phyloP scores from a whole-genome alignment of 1,140 invertebrate genomes.

The Eupeodes corollae region DNA sequence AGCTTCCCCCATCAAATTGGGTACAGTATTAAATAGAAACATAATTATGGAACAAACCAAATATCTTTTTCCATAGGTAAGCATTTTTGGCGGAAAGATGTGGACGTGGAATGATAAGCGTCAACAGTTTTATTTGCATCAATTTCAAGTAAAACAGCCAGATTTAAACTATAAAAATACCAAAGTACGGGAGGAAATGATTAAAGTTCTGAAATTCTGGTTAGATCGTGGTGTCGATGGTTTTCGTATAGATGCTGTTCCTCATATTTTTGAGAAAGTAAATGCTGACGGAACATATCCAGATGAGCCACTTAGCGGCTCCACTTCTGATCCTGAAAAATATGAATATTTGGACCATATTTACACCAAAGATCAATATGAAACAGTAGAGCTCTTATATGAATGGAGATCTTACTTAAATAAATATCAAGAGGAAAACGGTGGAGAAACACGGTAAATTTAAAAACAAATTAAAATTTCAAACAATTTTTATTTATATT shows the following conservation, averaged over 20 bases:
- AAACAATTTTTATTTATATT: too few relatives aligned
- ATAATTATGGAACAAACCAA: too few relatives aligned
- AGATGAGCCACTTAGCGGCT: conserved; percentile 38
- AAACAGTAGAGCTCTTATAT: conserved; percentile 42
- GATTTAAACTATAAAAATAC: conserved; percentile 58
- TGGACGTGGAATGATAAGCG: conserved; percentile 50
- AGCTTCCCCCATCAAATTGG: conserved; percentile 55
- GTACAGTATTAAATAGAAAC: conserved; percentile 7
- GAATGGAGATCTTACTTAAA: conserved; percentile 44
- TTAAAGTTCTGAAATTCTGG: conserved; percentile 59
- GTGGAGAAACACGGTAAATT: conserved; percentile 17
- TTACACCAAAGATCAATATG: conserved; percentile 42
- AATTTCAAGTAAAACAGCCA: conserved; percentile 50
- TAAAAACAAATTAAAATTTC: not conserved
- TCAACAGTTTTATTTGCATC: conserved; percentile 55
- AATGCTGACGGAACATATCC: conserved; percentile 40
- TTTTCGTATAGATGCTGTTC: conserved; percentile 57
- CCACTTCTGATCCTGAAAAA: conserved; percentile 25
- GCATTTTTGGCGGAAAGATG: conserved; percentile 44
- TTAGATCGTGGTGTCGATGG: conserved; percentile 62
- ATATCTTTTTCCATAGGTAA: conserved; percentile 30
- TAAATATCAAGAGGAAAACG: conserved; percentile 29
- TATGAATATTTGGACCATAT: conserved; percentile 43
- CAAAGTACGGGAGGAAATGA: conserved; percentile 49
- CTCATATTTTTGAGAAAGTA: conserved; percentile 49